Conservation (phyloP, 2,113 vertebrate species). For the Fulica atra region DNA sequence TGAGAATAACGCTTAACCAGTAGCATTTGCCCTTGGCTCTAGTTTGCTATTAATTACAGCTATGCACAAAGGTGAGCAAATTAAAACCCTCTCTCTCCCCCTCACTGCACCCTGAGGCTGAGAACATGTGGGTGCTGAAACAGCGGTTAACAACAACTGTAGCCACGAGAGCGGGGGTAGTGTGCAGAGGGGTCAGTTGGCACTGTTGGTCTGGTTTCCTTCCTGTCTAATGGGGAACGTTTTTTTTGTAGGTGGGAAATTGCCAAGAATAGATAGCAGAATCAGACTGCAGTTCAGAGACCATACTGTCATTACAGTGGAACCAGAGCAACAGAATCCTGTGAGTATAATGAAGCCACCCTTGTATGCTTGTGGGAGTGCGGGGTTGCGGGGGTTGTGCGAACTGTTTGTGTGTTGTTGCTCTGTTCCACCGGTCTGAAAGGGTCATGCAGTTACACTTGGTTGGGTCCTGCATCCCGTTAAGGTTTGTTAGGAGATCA, state of each 20-base stretch:
- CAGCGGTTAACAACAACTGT: neutral
- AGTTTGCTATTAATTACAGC: neutral
- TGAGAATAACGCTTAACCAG: neutral
- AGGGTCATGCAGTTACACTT: neutral
- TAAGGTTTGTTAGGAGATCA: neutral
- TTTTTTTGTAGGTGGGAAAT: constrained; percentile 70
- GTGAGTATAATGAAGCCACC: constrained; percentile 72
- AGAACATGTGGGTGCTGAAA: neutral
- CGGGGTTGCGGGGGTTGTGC: neutral
- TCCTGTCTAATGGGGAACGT: neutral
- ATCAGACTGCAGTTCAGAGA: constrained; percentile 83
- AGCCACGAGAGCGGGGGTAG: neutral
- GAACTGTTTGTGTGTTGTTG: neutral
- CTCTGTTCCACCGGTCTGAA: neutral
- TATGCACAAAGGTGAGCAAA: neutral
- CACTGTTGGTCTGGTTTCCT: neutral
- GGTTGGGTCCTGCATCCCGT: neutral
- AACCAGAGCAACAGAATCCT: constrained; percentile 73
- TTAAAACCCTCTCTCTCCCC: neutral
- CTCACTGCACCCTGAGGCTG: accelerated
- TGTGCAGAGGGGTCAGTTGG: neutral
- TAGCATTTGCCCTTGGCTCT: neutral
- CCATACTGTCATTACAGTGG: constrained; percentile 80
- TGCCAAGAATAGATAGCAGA: constrained; percentile 80
- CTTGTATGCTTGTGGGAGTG: neutral